Conservation (phyloP, 2,888 invertebrate species). For the Baronia brevicornis region DNA sequence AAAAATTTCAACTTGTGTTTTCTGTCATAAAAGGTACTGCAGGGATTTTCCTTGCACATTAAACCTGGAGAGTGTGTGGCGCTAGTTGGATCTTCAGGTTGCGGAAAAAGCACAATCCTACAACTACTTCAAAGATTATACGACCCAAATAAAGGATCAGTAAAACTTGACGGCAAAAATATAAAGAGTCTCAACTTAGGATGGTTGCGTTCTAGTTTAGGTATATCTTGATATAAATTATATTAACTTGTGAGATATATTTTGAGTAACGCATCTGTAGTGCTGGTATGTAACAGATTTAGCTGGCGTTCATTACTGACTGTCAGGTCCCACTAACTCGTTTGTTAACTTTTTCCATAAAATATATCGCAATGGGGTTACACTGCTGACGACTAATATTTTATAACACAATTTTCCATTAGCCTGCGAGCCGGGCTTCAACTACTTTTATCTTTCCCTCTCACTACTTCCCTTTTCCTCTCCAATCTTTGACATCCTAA, state of each 20-base stretch:
- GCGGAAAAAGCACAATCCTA: conserved; percentile 87
- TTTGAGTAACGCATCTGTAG: too few relatives aligned
- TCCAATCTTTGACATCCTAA: too few relatives aligned
- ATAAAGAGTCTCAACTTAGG: conserved; percentile 81
- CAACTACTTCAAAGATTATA: conserved; percentile 85
- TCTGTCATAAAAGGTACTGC: conserved; percentile 70
- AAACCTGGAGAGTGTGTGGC: conserved; percentile 82
- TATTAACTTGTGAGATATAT: too few relatives aligned
- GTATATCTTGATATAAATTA: too few relatives aligned
- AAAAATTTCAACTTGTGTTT: too few relatives aligned
- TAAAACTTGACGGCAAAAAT: conserved; percentile 80
- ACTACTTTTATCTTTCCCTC: too few relatives aligned
- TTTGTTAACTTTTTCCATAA: not conserved
- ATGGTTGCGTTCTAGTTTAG: conserved; percentile 86
- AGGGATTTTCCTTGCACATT: conserved; percentile 79
- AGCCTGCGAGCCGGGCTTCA: too few relatives aligned
- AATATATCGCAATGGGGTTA: too few relatives aligned
- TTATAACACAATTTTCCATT: too few relatives aligned
- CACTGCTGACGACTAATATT: too few relatives aligned
- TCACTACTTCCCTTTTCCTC: too few relatives aligned
- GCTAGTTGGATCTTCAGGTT: conserved; percentile 84
- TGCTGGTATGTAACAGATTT: too few relatives aligned
- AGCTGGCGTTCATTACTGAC: conserved; percentile 9
- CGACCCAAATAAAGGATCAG: conserved; percentile 76
- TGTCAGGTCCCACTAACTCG: not conserved